phyloP scores from a whole-genome alignment of 2,113 vertebrate genomes.

The Mobula birostris region DNA sequence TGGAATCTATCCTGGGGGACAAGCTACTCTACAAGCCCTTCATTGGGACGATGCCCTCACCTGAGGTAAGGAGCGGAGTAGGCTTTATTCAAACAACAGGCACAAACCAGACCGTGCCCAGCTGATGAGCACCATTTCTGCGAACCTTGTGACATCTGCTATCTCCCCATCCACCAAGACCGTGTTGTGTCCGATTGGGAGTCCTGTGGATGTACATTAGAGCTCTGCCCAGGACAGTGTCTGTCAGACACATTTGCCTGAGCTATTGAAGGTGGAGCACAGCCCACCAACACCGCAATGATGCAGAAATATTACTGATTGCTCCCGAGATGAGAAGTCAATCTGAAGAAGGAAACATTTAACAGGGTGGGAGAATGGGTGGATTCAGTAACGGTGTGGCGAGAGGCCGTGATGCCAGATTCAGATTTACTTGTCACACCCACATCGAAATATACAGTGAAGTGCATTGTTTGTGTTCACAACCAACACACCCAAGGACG shows the following conservation, averaged over 20 bases:
- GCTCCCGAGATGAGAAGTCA: background rate
- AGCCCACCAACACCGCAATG: background rate
- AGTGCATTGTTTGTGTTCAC: no score
- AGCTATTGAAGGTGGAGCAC: background rate
- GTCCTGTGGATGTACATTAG: no score
- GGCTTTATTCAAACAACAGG: no score
- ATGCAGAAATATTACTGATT: background rate
- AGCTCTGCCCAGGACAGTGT: background rate
- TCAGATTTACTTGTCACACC: no score
- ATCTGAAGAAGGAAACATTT: background rate
- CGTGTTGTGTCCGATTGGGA: no score
- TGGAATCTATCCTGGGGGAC: conserved; percentile 70
- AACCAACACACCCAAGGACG: no score
- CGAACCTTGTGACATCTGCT: no score
- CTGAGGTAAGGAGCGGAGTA: conserved; percentile 61
- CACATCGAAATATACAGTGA: no score
- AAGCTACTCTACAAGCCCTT: conserved; percentile 70
- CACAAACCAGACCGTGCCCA: no score
- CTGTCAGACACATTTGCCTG: background rate
- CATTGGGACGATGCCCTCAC: conserved; percentile 64
- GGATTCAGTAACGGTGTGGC: background rate
- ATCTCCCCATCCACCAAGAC: no score
- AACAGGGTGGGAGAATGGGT: background rate
- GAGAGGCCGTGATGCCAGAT: no score
- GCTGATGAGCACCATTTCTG: no score